Conservation (phyloP, 2,113 vertebrate genomes). For the Petrocephalus microphthalmus region DNA sequence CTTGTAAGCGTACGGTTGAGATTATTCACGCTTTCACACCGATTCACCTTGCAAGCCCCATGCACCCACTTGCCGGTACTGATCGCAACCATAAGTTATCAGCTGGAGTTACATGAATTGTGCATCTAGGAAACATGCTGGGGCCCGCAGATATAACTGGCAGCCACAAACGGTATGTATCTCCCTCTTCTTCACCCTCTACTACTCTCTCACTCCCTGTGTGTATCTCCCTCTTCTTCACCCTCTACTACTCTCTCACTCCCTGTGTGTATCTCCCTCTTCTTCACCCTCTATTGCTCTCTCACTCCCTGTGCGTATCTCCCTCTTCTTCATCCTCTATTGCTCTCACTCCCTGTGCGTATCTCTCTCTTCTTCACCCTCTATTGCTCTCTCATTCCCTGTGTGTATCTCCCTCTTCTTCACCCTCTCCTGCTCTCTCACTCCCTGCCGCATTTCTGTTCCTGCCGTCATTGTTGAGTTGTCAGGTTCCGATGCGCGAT, state of each 20-base stretch:
- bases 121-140: background rate
- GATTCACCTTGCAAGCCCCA: background rate
- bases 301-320: too few species aligned
- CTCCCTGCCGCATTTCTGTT: background rate
- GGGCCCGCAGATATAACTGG: background rate
- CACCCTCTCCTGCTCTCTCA: background rate
- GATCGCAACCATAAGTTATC: background rate
- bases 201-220: background rate
- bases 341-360: too few species aligned
- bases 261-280: too few species aligned
- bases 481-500: conserved; percentile 16
- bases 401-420: background rate
- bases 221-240: background rate
- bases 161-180: background rate
- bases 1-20: background rate
- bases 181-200: background rate
- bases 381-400: background rate
- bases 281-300: background rate
- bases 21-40: background rate
- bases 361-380: background rate
- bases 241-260: background rate
- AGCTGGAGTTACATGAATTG: background rate
- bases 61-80: background rate
- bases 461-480: background rate
- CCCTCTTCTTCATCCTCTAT: background rate